phyloP scores from a whole-genome alignment of 2,888 invertebrate species.

The Drosophila testacea region DNA sequence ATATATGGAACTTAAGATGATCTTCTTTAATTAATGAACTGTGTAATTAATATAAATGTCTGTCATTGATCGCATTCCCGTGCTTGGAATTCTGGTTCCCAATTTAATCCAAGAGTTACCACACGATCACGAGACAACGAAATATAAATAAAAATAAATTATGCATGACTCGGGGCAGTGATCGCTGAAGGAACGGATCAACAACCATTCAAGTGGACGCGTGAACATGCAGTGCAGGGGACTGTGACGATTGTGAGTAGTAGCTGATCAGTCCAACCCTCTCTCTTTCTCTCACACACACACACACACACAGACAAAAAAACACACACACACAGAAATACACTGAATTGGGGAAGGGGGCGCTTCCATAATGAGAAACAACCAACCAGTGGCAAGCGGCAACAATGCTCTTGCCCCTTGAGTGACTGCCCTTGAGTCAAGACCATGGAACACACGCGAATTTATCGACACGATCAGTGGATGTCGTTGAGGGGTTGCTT shows the following conservation, averaged over 20 bases:
- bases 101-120: too few species aligned
- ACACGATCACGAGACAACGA: neutral
- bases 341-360: constrained; percentile 31
- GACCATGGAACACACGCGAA: constrained; percentile 23
- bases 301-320: neutral
- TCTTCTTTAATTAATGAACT: too few species aligned
- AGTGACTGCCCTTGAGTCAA: constrained; percentile 16
- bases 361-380: constrained; percentile 25
- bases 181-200: neutral
- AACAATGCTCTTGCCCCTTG: constrained; percentile 4
- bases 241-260: constrained; percentile 24
- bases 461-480: constrained; percentile 42
- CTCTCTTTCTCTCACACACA: constrained; percentile 17
- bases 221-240: constrained; percentile 28
- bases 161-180: neutral
- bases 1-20: too few species aligned
- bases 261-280: constrained; percentile 41
- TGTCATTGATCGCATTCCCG: too few species aligned
- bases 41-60: too few species aligned
- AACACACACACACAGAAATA: neutral
- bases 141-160: neutral
- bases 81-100: too few species aligned
- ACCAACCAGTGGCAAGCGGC: constrained; percentile 39
- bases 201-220: constrained; percentile 6
- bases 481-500: constrained; percentile 63